Base-by-base conservation (phyloP, 2,888 invertebrate species). In the Lottia scabra region DNA sequence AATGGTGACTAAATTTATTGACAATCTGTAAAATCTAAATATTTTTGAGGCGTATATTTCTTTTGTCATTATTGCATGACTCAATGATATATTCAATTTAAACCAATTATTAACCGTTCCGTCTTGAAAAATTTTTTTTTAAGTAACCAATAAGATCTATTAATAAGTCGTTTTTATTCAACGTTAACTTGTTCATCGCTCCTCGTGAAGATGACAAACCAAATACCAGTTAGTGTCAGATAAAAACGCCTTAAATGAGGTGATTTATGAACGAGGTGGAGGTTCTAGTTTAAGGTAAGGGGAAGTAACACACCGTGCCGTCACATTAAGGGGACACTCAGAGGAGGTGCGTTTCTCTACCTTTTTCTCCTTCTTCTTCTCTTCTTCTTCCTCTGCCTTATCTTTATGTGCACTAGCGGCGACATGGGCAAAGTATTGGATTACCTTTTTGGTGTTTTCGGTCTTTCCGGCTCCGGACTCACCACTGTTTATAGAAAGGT, bases 361-460 rank as follows among this genome's bases (percentile, higher is more conserved):
- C 70, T 71, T 70, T 73, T 79, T 80, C 79, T 77, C 81, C 83
- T 83, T 83, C 81, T 84, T 82, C 26, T 30, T 56, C 13, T 72
- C 68, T 8, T 75, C 80, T 67, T 73, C 71, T 48, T 78, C 77
- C 10, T 83, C 83, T 8, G 80, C 82, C 68, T 83, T 82, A 3
- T 56, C 56, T 70, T 84, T 83, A 64, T 77, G 74, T 27, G 83
- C 75, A 64, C 85, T 97, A 91, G 98, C 98, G 91, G 98, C 98
- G 70, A 91, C 91, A 68, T 88, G 85, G 74, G 91, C 91, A 93
- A 99, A 99, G 94, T 99, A 99, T 91, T 97, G 96, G 93, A 99
- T 99, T 94, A 99, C 98, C 92, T 99, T 99, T 93, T 99, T 99
- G 93, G 99, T 99, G 95, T 99, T 99, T 92, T 99, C 99, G 93